Conservation (phyloP, 2,113 vertebrate species). For the Isurus oxyrinchus region DNA sequence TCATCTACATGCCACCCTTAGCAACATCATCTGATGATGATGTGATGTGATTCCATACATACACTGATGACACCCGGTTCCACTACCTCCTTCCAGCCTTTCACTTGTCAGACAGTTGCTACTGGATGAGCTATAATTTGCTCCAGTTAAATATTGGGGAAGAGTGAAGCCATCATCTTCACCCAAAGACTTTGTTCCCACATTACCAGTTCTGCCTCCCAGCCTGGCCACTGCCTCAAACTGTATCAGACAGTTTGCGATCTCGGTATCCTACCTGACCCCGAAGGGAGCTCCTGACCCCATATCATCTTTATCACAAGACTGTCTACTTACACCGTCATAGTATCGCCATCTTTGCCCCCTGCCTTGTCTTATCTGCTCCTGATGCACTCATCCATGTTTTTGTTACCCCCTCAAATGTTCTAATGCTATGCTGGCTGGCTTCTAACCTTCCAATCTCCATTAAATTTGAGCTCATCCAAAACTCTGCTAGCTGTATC, state of each 20-base stretch:
- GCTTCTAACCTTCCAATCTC: not conserved
- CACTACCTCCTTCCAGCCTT: not conserved
- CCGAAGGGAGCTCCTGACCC: not conserved
- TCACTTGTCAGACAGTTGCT: not conserved
- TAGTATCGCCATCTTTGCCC: no score
- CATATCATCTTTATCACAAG: not conserved
- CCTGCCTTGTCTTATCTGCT: not conserved
- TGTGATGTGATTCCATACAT: not conserved
- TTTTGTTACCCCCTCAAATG: not conserved
- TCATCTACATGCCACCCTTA: not conserved
- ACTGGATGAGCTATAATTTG: not conserved
- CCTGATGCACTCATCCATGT: not conserved
- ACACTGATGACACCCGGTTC: not conserved
- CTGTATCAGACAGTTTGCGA: not conserved
- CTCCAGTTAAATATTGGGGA: not conserved
- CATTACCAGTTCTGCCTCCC: not conserved
- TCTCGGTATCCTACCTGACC: not conserved
- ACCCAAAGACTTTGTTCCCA: not conserved
- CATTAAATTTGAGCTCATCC: not conserved
- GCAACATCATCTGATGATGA: not conserved
- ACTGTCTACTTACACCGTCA: not conserved
- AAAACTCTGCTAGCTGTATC: not conserved
- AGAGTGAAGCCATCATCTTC: not conserved
- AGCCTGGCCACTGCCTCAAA: not conserved
- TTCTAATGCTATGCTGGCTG: not conserved